Percentiles rank a stretch among this genome's conserved stretches.
phyloP scores from a whole-genome alignment of 2,888 invertebrate genomes.

The Chrysolina americana region DNA sequence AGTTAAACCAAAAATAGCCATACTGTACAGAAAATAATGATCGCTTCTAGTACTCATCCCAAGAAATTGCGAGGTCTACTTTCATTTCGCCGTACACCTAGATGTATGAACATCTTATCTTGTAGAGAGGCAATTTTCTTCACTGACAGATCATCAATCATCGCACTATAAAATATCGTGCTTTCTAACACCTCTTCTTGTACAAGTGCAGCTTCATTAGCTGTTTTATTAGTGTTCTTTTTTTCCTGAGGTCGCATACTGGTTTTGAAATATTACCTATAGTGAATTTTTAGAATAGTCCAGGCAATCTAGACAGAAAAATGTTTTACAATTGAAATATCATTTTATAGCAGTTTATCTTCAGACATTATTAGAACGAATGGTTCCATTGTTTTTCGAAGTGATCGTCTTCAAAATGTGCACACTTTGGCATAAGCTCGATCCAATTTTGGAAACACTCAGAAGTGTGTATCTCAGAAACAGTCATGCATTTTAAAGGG shows the following conservation, averaged over 20 bases:
- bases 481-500: too few species aligned
- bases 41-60: too few species aligned
- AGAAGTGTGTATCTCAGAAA: too few species aligned
- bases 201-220: constrained; percentile 15
- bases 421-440: too few species aligned
- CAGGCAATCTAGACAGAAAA: not conserved
- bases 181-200: constrained; percentile 34
- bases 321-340: too few species aligned
- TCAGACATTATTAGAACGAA: too few species aligned
- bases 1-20: too few species aligned
- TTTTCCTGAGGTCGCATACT: not conserved
- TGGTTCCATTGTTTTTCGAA: too few species aligned
- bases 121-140: constrained; percentile 26
- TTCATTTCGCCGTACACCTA: not conserved
- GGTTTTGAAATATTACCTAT: constrained; percentile 4
- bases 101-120: not conserved
- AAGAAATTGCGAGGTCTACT: constrained; percentile 17
- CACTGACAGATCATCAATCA: constrained; percentile 37
- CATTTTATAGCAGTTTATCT: too few species aligned
- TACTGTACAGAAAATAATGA: too few species aligned
- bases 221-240: constrained; percentile 15
- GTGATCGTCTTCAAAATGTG: not conserved
- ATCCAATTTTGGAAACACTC: too few species aligned
- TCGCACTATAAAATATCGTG: constrained; percentile 24
- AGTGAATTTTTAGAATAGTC: not conserved